These are phyloP conservation scores for Aplocera efformata DNA, from an alignment of 2,888 invertebrate genomes.

Conservation along the genomic window DNA sequence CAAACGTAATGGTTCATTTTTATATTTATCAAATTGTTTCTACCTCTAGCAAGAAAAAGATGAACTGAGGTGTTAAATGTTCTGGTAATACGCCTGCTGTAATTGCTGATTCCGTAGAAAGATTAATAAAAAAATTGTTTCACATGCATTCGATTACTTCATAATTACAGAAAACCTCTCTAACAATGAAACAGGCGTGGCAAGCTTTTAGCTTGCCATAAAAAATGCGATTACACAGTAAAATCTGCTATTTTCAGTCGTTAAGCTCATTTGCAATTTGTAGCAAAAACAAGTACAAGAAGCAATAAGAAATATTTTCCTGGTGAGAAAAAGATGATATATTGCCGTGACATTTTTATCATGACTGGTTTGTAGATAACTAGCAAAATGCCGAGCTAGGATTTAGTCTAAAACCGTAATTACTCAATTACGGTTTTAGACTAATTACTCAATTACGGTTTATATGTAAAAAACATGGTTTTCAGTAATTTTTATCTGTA, in stretches of 20 bases:
- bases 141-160: constrained; percentile 44
- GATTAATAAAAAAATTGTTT: constrained; percentile 33
- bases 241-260: constrained; percentile 46
- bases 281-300: constrained; percentile 22
- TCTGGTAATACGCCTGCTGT: constrained; percentile 16
- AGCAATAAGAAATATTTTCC: constrained; percentile 33
- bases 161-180: constrained; percentile 44
- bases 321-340: constrained; percentile 36
- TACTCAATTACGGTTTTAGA: no score
- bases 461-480: no score
- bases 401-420: constrained; percentile 3
- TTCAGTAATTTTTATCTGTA: no score
- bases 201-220: constrained; percentile 33
- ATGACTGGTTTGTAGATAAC: constrained; percentile 20
- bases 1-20: background rate
- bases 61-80: constrained; percentile 1
- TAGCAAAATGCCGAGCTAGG: constrained; percentile 17
- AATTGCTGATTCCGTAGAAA: constrained; percentile 26
- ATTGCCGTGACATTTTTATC: constrained; percentile 35
- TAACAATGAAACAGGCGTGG: constrained; percentile 28
- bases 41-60: constrained; percentile 3
- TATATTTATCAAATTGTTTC: constrained; percentile 1
- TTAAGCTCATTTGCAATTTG: constrained; percentile 41
- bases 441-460: no score
- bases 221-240: constrained; percentile 44